phyloP scores from a whole-genome alignment of 2,888 invertebrate species.

The Oscheius myriophilus region DNA sequence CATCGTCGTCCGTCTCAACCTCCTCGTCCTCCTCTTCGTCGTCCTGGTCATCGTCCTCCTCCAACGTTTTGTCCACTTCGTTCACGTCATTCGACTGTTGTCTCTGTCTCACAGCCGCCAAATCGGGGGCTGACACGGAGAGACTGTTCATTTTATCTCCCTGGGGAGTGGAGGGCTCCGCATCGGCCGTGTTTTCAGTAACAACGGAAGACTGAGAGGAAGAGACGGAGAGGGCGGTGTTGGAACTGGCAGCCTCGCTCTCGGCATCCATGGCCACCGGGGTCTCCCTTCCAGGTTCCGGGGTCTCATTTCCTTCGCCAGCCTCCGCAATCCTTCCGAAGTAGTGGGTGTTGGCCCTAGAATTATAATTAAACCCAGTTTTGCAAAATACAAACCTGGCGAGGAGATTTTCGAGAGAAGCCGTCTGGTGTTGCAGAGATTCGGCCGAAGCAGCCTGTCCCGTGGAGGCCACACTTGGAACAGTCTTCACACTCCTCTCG shows the following conservation, averaged over 20 bases:
- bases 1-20: slow-evolving; percentile 21
- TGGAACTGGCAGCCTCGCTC: slow-evolving; percentile 27
- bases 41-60: slow-evolving; percentile 43
- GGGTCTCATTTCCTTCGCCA: slow-evolving; percentile 37
- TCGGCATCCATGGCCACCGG: slow-evolving; percentile 20
- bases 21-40: slow-evolving; percentile 50
- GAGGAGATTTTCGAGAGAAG: slow-evolving; percentile 69
- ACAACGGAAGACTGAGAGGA: slow-evolving; percentile 37
- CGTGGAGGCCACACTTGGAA: slow-evolving; percentile 71
- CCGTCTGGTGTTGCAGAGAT: slow-evolving; percentile 71
- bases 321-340: slow-evolving; percentile 52
- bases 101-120: slow-evolving; percentile 46
- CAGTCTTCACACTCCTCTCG: slow-evolving; percentile 40
- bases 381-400: slow-evolving; percentile 37
- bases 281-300: slow-evolving; percentile 30
- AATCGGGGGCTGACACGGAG: slow-evolving; percentile 58
- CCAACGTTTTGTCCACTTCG: slow-evolving; percentile 39
- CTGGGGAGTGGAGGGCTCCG: slow-evolving; percentile 12
- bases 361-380: background rate
- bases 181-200: slow-evolving; percentile 1
- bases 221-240: slow-evolving; percentile 29
- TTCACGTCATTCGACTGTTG: slow-evolving; percentile 40
- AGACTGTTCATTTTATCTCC: slow-evolving; percentile 33
- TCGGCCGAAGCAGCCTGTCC: slow-evolving; percentile 74
- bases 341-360: slow-evolving; percentile 39